Percentiles rank a stretch among this genome's conserved stretches.
Conservation (phyloP, 2,797 vertebrate species). For the Gallinago solitaria region DNA sequence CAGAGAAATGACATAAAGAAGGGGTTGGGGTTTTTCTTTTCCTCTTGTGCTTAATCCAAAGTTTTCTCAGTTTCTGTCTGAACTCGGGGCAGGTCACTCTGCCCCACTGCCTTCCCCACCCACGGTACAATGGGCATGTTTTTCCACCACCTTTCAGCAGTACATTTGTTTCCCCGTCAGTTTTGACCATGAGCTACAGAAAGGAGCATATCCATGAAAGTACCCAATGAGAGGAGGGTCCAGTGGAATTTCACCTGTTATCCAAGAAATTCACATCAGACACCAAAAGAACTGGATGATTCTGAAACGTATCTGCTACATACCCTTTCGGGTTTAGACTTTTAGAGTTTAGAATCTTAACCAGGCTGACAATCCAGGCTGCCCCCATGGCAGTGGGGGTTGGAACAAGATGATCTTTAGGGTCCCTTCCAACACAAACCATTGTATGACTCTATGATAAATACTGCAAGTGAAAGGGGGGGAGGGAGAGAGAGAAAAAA, state of each 20-base stretch:
- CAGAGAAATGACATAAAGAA: background rate
- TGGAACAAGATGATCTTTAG: background rate
- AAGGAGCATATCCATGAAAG: background rate
- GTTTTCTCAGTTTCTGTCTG: background rate
- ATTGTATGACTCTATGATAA: background rate
- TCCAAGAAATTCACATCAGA: background rate
- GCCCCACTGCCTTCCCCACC: background rate
- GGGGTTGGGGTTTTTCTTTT: background rate
- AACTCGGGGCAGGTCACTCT: background rate
- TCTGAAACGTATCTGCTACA: background rate
- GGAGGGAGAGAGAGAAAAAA: fast-evolving
- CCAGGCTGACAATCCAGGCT: background rate
- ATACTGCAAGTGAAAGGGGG: background rate
- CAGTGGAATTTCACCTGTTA: background rate
- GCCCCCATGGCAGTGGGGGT: background rate
- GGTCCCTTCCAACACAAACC: background rate
- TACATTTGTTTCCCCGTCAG: background rate
- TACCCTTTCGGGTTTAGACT: background rate
- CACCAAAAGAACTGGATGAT: background rate
- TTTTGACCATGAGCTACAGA: background rate
- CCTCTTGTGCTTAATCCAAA: background rate
- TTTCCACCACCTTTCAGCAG: background rate
- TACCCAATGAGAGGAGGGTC: fast-evolving
- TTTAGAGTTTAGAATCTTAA: background rate
- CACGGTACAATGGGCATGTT: background rate